Base-by-base conservation (phyloP, 2,797 vertebrate genomes). In the Acrocephalus scirpaceus region DNA sequence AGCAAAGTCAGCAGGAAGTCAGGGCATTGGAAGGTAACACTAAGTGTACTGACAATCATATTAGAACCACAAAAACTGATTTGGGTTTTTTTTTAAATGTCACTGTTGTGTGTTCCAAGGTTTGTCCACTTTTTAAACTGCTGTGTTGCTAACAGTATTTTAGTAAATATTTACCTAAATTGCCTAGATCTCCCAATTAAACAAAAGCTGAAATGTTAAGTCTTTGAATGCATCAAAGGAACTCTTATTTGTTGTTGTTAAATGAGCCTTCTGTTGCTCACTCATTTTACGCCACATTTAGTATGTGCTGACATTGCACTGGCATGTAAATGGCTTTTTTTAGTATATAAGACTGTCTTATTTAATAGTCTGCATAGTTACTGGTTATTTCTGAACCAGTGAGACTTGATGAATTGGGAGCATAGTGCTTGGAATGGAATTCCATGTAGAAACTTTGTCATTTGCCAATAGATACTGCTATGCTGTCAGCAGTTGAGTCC, bases 401-500 rank as follows among this genome's bases (percentile, higher is more conserved):
- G 54, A 78, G 66, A 54, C 50, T 66, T 36, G 42, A 36, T 84
- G 61, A 84, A 80, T 54, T 23, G 26, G 54, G 62, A 96, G 15
- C 26, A 23, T 5, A 80, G 50, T 86, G 65, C 76, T 90, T 86
- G 53, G 57, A 56, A 48, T 66, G 27, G 81, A 87, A 64, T 76
- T 58, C 76, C 26, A 8, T 22, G 5, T 53, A 78, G 84, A 51
- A 89, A 64, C 92, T 88, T 82, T 80, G 87, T 94, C 64, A 81
- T 79, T 92, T 96, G 87, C 92, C 67, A 79, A 25, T 54, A 78
- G 95, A 67, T 70, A 64, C 90, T 85, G 60, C 93, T 51, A 34
- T 94, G 53, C 42, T 92, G 44, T 92, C 92, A 86, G 96, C 96
- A 89, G 96, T 94, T 84, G 96, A 92, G 86, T 93, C 97, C 93